Percentiles rank a stretch among this genome's conserved stretches.
phyloP scores from a whole-genome alignment of 2,113 vertebrate species.

The Parus major region DNA sequence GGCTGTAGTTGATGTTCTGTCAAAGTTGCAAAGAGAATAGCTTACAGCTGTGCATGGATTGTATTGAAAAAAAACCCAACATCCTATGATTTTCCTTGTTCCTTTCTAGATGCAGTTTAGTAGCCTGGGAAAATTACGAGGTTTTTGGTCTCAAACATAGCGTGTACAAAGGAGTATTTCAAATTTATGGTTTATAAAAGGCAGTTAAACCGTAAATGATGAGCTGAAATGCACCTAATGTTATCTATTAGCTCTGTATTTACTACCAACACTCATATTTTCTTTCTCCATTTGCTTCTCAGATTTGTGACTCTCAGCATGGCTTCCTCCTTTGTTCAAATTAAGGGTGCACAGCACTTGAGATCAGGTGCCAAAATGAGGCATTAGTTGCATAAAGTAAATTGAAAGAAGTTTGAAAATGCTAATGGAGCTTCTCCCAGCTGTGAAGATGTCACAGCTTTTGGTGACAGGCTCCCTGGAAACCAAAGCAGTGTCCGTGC shows the following conservation, averaged over 20 bases:
- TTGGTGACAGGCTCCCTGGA: not conserved
- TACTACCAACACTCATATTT: not conserved
- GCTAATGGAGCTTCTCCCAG: fast-evolving
- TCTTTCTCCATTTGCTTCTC: not conserved
- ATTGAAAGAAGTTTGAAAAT: not conserved
- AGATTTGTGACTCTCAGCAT: not conserved
- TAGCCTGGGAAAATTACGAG: not conserved
- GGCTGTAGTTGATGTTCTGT: conserved; percentile 39
- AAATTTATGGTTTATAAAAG: not conserved
- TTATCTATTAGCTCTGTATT: not conserved
- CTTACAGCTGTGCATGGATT: conserved; percentile 32
- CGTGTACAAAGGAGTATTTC: not conserved
- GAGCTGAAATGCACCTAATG: not conserved
- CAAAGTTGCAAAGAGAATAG: conserved; percentile 19
- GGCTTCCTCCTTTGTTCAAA: not conserved
- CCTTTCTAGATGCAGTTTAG: not conserved
- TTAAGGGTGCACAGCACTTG: not conserved
- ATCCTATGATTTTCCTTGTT: not conserved
- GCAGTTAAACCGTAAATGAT: not conserved
- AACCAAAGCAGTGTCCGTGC: not conserved
- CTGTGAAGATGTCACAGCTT: not conserved
- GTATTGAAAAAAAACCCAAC: not conserved
- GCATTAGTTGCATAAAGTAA: not conserved
- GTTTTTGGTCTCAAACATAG: not conserved
- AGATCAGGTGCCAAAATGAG: not conserved